Conservation (phyloP, 1,140 invertebrate species). For the Drosophila kanapiae region DNA sequence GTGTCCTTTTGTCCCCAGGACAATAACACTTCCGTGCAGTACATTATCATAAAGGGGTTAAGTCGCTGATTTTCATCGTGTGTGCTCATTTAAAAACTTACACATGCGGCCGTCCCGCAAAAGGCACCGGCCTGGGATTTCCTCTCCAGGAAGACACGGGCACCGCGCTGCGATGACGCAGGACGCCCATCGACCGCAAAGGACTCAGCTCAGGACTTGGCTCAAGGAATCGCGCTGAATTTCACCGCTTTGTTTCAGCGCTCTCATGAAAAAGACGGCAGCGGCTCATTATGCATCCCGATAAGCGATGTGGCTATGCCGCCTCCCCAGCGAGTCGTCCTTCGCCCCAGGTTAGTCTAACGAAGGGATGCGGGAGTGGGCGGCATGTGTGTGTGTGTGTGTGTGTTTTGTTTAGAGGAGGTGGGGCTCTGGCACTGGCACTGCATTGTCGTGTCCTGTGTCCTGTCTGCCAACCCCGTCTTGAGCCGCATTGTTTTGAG, state of each 20-base stretch:
- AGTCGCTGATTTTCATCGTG: conserved; percentile 84
- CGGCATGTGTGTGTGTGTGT: conserved; percentile 11
- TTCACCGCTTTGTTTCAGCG: conserved; percentile 79
- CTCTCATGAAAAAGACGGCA: conserved; percentile 75
- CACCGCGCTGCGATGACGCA: conserved; percentile 6
- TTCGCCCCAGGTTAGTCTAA: conserved; percentile 72
- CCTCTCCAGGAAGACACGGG: conserved; percentile 14
- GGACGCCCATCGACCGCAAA: conserved; percentile 13
- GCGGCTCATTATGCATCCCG: conserved; percentile 79
- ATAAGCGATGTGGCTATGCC: conserved; percentile 69
- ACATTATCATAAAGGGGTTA: conserved; percentile 85
- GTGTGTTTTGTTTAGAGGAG: background rate
- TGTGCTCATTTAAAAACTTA: conserved; percentile 81
- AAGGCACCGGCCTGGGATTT: conserved; percentile 38
- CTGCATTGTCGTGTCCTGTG: conserved; percentile 43
- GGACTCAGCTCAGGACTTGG: conserved; percentile 27
- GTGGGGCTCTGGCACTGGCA: conserved; percentile 28
- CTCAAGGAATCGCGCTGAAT: conserved; percentile 77
- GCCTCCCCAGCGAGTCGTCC: conserved; percentile 77
- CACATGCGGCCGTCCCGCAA: conserved; percentile 39
- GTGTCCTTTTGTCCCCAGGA: conserved; percentile 81
- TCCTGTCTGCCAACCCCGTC: conserved; percentile 58
- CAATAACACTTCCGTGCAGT: conserved; percentile 82
- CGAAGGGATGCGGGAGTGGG: conserved; percentile 40
- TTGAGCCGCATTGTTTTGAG: conserved; percentile 65